phyloP scores from a whole-genome alignment of 2,113 vertebrate genomes.

The Hemiprocne comata region DNA sequence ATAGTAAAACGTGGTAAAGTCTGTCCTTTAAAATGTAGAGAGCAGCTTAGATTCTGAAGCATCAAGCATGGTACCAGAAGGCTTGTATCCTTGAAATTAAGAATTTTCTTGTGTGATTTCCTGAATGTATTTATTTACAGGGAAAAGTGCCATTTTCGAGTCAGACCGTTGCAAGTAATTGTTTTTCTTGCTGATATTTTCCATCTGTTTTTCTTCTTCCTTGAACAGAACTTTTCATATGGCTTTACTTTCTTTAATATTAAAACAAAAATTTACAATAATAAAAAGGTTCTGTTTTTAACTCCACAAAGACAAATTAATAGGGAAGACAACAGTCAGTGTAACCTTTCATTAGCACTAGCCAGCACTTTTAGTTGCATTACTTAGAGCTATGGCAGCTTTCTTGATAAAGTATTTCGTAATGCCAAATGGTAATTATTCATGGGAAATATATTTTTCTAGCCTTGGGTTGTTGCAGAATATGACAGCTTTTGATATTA shows the following conservation, averaged over 20 bases:
- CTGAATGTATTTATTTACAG: neutral
- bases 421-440: constrained; percentile 54
- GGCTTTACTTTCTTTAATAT: neutral
- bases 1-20: neutral
- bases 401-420: constrained; percentile 31
- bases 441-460: neutral
- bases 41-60: neutral
- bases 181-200: neutral
- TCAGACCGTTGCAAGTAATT: neutral
- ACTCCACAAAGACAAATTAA: neutral
- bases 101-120: neutral
- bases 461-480: constrained; percentile 23
- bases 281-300: neutral
- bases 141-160: neutral
- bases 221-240: neutral
- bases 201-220: neutral
- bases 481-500: constrained; percentile 40
- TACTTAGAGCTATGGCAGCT: neutral
- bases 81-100: neutral
- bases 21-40: neutral
- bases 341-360: neutral
- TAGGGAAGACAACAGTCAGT: neutral
- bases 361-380: neutral
- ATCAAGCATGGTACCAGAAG: neutral
- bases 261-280: neutral